A percentile compares a stretch with the other conserved stretches of the same genome.
These are phyloP conservation scores for Eugnorisma glareosa DNA, from an alignment of 2,888 invertebrate genomes.

Conservation along the genomic window DNA sequence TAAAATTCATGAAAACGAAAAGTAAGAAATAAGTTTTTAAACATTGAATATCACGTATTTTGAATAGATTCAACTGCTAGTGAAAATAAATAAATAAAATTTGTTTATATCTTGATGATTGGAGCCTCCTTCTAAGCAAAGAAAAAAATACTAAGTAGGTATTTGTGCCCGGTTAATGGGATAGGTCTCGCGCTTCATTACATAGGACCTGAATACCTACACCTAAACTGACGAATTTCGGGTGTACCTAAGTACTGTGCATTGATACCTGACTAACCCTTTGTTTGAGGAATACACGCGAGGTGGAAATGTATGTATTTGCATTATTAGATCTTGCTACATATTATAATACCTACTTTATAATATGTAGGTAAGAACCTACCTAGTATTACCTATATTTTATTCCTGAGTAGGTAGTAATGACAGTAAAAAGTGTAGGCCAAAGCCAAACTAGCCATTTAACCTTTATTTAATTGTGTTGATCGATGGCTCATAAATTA, in stretches of 20 bases:
- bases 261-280: background rate
- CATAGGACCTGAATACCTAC: background rate
- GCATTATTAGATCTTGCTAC: background rate
- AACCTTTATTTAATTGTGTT: background rate
- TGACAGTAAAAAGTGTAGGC: too few relatives aligned
- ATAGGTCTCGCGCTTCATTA: background rate
- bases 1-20: background rate
- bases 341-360: too few relatives aligned
- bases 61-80: background rate
- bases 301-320: background rate
- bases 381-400: background rate
- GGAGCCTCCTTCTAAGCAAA: too few relatives aligned
- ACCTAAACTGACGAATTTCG: background rate
- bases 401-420: background rate
- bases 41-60: background rate
- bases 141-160: too few relatives aligned
- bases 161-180: background rate
- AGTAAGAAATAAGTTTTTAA: background rate
- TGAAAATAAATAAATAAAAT: too few relatives aligned
- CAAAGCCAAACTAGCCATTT: background rate
- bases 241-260: background rate
- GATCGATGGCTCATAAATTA: background rate
- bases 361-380: too few relatives aligned
- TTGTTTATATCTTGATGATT: too few relatives aligned
- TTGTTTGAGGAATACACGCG: background rate